Percentiles rank a stretch among this genome's conserved stretches.
These are phyloP conservation scores for Apamea crenata DNA, from an alignment of 2,888 invertebrate species.

Conservation along the genomic window DNA sequence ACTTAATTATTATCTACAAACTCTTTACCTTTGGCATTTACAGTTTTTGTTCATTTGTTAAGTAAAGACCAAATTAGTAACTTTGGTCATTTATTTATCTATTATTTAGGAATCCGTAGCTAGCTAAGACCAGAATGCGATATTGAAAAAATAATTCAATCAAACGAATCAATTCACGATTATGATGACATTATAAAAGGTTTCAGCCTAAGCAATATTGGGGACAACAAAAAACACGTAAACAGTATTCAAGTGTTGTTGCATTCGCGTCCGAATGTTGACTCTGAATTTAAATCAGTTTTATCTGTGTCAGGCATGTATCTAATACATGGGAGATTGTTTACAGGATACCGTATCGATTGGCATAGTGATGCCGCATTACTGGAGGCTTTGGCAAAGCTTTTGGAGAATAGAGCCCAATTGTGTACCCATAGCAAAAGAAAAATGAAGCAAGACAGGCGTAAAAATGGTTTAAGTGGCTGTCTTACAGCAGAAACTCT, in stretches of 20 bases:
- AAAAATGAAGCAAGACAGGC: neutral
- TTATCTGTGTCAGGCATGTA: slow-evolving; percentile 69
- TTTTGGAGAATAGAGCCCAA: neutral
- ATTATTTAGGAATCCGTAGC: neutral
- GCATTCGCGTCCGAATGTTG: slow-evolving; percentile 47
- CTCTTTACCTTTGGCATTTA: slow-evolving; percentile 45
- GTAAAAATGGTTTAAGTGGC: neutral
- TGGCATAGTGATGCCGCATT: neutral
- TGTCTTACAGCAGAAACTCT: neutral
- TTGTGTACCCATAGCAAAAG: neutral
- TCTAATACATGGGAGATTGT: slow-evolving; percentile 57
- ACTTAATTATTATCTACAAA: slow-evolving; percentile 21
- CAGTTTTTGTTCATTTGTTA: slow-evolving; percentile 40
- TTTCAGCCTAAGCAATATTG: slow-evolving; percentile 22
- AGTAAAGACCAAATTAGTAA: slow-evolving; percentile 21
- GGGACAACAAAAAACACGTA: slow-evolving; percentile 35
- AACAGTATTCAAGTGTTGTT: slow-evolving; percentile 29
- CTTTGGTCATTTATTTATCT: slow-evolving; percentile 8
- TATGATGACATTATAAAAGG: slow-evolving; percentile 25
- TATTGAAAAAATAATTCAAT: neutral
- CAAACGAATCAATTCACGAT: slow-evolving; percentile 9
- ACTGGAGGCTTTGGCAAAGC: neutral
- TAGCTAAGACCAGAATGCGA: neutral
- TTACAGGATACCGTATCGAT: slow-evolving; percentile 35
- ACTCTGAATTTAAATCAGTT: slow-evolving; percentile 68